phyloP scores from a whole-genome alignment of 2,797 vertebrate genomes.

The Trichosurus vulpecula region DNA sequence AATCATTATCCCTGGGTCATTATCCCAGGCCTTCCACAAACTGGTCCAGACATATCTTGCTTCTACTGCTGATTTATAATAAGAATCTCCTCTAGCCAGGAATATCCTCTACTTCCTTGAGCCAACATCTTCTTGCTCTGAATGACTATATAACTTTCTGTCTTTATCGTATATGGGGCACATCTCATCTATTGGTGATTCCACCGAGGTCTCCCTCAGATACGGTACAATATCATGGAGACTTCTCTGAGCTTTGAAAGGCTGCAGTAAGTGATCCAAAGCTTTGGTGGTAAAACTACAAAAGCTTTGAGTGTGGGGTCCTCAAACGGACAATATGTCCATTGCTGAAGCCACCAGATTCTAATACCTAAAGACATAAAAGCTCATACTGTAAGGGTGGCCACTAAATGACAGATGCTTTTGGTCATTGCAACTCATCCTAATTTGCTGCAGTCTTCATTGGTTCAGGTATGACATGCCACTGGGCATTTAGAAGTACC shows the following conservation, averaged over 20 bases:
- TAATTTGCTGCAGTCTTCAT: not conserved
- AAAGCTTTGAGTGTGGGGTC: not conserved
- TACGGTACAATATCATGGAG: not conserved
- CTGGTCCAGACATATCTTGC: not conserved
- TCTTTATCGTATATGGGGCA: not conserved
- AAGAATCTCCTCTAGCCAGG: not conserved
- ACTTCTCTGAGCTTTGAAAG: not conserved
- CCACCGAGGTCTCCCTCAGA: not conserved
- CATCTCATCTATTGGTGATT: not conserved
- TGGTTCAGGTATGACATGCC: not conserved
- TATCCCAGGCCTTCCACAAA: not conserved
- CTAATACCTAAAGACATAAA: not conserved
- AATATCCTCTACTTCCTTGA: not conserved
- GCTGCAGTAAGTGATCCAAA: not conserved
- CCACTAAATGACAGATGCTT: not conserved
- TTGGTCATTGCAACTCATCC: not conserved
- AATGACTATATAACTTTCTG: not conserved
- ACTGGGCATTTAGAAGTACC: not conserved
- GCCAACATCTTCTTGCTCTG: not conserved
- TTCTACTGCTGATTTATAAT: not conserved
- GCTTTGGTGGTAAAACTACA: not conserved
- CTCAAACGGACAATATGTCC: not conserved
- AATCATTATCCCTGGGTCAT: not conserved
- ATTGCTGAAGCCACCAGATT: not conserved
- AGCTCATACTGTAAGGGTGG: not conserved